Base-by-base conservation (phyloP, 2,888 invertebrate species). In the Oxycera nigricornis region DNA sequence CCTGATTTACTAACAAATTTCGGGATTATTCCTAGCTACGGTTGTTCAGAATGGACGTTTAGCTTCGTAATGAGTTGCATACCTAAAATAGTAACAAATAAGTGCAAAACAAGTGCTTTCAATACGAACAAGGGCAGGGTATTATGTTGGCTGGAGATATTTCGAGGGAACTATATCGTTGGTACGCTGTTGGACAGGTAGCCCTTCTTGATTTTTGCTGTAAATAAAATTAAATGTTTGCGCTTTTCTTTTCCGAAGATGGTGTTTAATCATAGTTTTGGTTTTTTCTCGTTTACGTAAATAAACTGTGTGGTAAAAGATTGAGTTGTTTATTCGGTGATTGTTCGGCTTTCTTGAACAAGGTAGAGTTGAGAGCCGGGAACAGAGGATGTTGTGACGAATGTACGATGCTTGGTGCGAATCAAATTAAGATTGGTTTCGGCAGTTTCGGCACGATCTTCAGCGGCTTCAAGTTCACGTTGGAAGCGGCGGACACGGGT, bases 401-500 rank as follows among this genome's bases (percentile, higher is more conserved):
- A 96, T 86, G 96, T 95, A 89, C 97, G 96, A 90, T 97, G 97
- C 90, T 98, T 97, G 88, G 97, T 96, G 83, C 97, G 93, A 89
- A 97, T 96, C 86, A 97, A 89, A 81, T 93, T 92, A 86, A 97
- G 90, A 87, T 94, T 96, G 90, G 94, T 94, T 88, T 97, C 97
- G 81, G 97, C 97, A 81, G 90, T 91, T 82, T 97, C 97, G 81
- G 97, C 97, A 81, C 97, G 94, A 87, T 97, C 97, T 86, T 98
- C 97, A 79, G 97, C 97, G 72, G 97, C 97, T 86, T 98, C 97
- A 85, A 98, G 88, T 88, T 98, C 97, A 82, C 97, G 92, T 87
- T 98, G 97, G 96, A 97, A 97, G 88, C 97, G 93, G 86, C 97
- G 95, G 81, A 97, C 97, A 85, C 97, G 91, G 85, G 96, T 96